Percentiles rank a stretch among this genome's conserved stretches.
phyloP scores from a whole-genome alignment of 2,797 vertebrate genomes.

The Sebastes nivosus region DNA sequence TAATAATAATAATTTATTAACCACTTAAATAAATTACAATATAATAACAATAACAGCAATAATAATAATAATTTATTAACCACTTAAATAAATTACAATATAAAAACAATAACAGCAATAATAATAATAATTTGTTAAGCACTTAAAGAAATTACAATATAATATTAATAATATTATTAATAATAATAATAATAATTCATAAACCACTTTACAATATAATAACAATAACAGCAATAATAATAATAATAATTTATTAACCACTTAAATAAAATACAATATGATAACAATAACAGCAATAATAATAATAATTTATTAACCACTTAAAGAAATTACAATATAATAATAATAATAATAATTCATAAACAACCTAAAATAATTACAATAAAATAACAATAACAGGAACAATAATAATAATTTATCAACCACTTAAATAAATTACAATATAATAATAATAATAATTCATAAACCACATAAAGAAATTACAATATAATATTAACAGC shows the following conservation, averaged over 20 bases:
- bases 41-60: background rate
- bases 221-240: background rate
- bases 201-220: background rate
- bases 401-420: background rate
- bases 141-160: background rate
- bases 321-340: too few relatives aligned
- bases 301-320: too few relatives aligned
- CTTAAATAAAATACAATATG: background rate
- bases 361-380: background rate
- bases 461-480: background rate
- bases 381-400: background rate
- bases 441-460: background rate
- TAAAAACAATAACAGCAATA: background rate
- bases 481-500: too few relatives aligned
- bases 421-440: background rate
- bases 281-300: background rate
- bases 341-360: background rate
- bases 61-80: accelerated
- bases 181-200: background rate
- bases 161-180: background rate
- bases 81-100: background rate
- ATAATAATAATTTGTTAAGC: background rate
- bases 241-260: background rate
- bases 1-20: too few relatives aligned
- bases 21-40: background rate